Base-by-base conservation (phyloP, 2,797 vertebrate species). In the Pseudochirops cupreus region DNA sequence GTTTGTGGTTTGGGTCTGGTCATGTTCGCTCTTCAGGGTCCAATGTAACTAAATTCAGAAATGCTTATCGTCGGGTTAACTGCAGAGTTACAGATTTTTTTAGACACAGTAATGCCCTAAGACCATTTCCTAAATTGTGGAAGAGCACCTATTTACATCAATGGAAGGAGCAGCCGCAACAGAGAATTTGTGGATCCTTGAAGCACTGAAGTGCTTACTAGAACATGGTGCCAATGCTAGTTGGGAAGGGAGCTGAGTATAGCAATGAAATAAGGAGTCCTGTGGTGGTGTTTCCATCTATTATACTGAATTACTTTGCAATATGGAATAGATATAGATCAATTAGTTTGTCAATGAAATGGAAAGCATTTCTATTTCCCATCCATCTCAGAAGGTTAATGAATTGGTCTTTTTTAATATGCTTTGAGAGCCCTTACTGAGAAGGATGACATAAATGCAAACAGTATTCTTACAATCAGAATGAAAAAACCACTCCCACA, bases 391-490 rank as follows among this genome's bases (percentile, higher is more conserved):
- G 39, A 93, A 90, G 89, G 13, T 67, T 89, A 92, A 29, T 91
- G 33, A 53, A 93, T 95, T 62, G 92, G n/a, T 3, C 46, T 50
- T 87, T 46, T 91, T 13, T 53, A 87, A 91, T 52, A 31, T 53
- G 33, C 4, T 87, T 95, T 89, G 94, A 94, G 90, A 95, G 74
- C n/a, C 67, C 95, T 97, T 93, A 29, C 96, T 95, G 93, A 87
- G 74, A 92, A 94, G 93, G 39, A 97, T 92, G 29, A 53, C 92
- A 94, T 18, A 96, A 95, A 93, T 26, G 90, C 93, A 96, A 91
- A 67, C 55, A 59, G 28, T 57, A 53, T 62, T 91, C 58, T n/a
- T 91, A 92, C 55, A 74, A 97, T 93, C 94, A 93, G 95, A 94
- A 59, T 31, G 57, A 93, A 95, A 62, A 62, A 92, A 94, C 92